A percentile compares a stretch with the other conserved stretches of the same genome.
phyloP scores from a whole-genome alignment of 1,140 invertebrate genomes.

The Pissodes strobi region DNA sequence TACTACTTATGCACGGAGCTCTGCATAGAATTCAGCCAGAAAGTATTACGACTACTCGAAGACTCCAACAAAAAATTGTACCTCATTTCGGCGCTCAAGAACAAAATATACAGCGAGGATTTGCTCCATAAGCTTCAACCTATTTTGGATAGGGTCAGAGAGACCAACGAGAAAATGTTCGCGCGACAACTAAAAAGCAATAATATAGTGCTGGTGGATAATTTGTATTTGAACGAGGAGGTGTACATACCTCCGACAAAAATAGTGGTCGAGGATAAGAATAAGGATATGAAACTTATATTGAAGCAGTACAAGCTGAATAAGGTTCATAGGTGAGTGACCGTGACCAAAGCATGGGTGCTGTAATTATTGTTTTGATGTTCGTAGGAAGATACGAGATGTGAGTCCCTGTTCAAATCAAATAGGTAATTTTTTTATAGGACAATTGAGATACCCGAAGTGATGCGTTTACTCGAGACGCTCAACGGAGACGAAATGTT shows the following conservation, averaged over 20 bases:
- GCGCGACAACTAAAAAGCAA: conserved; percentile 18
- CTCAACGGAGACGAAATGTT: conserved; percentile 14
- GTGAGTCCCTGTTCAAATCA: too few species aligned
- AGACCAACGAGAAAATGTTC: conserved; percentile 22
- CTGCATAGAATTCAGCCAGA: conserved; percentile 43
- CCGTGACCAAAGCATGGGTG: too few species aligned
- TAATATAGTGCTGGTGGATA: conserved; percentile 46
- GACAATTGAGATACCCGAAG: conserved; percentile 37
- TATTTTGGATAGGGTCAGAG: conserved; percentile 43
- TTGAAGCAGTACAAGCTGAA: conserved; percentile 41
- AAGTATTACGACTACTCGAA: conserved; percentile 40
- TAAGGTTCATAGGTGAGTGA: conserved; percentile 37
- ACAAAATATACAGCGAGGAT: conserved; percentile 39
- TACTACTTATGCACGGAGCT: conserved; percentile 50
- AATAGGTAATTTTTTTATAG: conserved; percentile 12
- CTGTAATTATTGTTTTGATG: too few species aligned
- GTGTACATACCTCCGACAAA: not conserved
- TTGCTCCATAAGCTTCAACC: conserved; percentile 36
- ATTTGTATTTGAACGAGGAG: conserved; percentile 27
- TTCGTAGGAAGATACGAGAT: too few species aligned
- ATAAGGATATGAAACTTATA: conserved; percentile 20
- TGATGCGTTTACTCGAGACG: conserved; percentile 15
- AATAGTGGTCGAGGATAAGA: not conserved
- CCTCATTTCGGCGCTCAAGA: conserved; percentile 42
- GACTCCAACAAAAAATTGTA: conserved; percentile 43